These are phyloP conservation scores for Bujurquina vittata DNA, from an alignment of 2,113 vertebrate species.

Conservation along the genomic window DNA sequence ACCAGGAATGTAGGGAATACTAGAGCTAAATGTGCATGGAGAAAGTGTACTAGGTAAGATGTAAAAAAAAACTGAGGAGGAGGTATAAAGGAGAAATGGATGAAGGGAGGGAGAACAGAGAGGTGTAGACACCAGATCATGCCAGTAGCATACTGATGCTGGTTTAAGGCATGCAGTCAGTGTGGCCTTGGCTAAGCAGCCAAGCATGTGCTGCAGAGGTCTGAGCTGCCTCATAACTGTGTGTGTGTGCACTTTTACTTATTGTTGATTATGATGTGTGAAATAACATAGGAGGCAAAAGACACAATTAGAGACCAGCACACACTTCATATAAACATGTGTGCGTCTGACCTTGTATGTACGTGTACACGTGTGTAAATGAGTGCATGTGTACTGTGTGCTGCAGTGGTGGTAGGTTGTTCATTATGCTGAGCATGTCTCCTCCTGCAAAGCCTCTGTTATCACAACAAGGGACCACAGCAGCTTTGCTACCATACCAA, in stretches of 20 bases:
- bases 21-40: conserved; percentile 28
- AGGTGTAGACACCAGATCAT: conserved; percentile 63
- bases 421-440: conserved; percentile 70
- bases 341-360: neutral
- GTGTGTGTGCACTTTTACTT: conserved; percentile 9
- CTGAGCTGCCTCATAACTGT: conserved; percentile 21
- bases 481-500: conserved; percentile 40
- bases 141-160: conserved; percentile 76
- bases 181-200: conserved; percentile 58
- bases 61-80: conserved; percentile 24
- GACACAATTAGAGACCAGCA: neutral
- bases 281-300: neutral
- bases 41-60: conserved; percentile 59
- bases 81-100: conserved; percentile 54
- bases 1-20: conserved; percentile 13
- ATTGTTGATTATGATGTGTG: neutral
- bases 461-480: conserved; percentile 59
- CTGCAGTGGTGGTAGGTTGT: conserved; percentile 48
- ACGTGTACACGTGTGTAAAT: neutral
- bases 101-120: conserved; percentile 39
- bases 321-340: neutral
- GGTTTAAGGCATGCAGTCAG: conserved; percentile 69
- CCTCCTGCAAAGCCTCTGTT: conserved; percentile 65
- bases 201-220: conserved; percentile 64
- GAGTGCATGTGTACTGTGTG: conserved; percentile 13